Percentiles rank a stretch among this genome's conserved stretches.
Evolutionary conservation across 2,888 invertebrate genomes (phyloP).

Genomic region (Ophioninae sp.): DNA sequence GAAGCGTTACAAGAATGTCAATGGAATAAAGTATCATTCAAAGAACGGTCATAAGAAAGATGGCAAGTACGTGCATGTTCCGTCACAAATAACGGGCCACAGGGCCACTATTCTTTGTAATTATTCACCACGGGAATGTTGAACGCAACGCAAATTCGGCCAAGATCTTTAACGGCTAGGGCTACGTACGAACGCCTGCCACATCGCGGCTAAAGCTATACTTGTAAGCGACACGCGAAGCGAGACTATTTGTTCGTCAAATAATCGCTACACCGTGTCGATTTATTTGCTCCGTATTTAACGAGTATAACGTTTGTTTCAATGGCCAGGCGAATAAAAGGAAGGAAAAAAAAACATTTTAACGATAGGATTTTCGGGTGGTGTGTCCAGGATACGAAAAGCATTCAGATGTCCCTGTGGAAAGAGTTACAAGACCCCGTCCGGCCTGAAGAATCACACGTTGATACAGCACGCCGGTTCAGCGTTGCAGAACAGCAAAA

Average conservation of each 20-base stretch:
- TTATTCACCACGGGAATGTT: not conserved
- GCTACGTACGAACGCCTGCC: too few relatives aligned
- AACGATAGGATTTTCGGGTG: slow-evolving; percentile 45
- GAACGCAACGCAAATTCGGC: too few relatives aligned
- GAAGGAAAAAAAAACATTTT: not conserved
- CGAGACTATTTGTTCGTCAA: too few relatives aligned
- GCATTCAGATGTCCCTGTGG: slow-evolving; percentile 92
- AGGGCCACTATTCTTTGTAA: not conserved
- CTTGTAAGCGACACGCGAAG: too few relatives aligned
- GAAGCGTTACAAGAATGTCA: slow-evolving; percentile 93
- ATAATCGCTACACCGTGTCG: too few relatives aligned
- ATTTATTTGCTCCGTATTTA: too few relatives aligned
- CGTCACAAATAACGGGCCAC: slow-evolving; percentile 22
- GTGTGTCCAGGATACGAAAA: slow-evolving; percentile 86
- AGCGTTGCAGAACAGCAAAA: slow-evolving; percentile 54
- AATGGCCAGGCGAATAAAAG: too few relatives aligned
- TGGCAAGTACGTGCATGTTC: slow-evolving; percentile 85
- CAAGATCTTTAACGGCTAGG: too few relatives aligned
- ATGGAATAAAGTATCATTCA: slow-evolving; percentile 94
- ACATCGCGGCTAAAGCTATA: too few relatives aligned
- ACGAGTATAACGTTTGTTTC: too few relatives aligned
- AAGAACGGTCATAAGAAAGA: slow-evolving; percentile 94
- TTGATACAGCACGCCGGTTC: slow-evolving; percentile 78
- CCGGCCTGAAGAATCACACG: slow-evolving; percentile 89
- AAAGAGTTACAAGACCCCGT: slow-evolving; percentile 92